Conservation (phyloP, 2,797 vertebrate species). For the Uromys caudimaculatus region DNA sequence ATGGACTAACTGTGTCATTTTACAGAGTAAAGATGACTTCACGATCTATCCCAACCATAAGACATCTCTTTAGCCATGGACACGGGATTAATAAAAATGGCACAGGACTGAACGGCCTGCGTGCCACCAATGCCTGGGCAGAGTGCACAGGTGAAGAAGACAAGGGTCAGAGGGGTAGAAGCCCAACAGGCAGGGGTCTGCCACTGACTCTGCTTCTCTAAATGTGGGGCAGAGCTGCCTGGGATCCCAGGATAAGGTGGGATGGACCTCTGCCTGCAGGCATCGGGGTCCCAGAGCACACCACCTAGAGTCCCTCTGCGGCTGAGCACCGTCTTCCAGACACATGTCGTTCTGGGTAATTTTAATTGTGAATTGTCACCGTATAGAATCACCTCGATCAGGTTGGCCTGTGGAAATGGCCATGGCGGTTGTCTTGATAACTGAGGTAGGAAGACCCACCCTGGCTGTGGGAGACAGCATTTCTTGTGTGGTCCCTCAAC, state of each 20-base stretch:
- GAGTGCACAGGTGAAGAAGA: not conserved
- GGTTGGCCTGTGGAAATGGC: not conserved
- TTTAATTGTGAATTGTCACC: not conserved
- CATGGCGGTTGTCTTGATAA: not conserved
- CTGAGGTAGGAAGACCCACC: not conserved
- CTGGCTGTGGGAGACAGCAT: not conserved
- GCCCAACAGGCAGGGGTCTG: not conserved
- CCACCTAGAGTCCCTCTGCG: not conserved
- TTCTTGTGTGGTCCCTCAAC: not conserved
- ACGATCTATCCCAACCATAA: not conserved
- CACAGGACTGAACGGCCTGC: not conserved
- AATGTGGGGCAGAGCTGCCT: not conserved
- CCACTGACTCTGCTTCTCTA: not conserved
- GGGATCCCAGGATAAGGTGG: not conserved
- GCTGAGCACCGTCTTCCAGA: not conserved
- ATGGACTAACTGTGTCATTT: not conserved
- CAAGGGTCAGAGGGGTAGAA: not conserved
- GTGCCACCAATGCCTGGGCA: rapidly evolving
- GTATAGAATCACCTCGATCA: not conserved
- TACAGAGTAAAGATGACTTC: not conserved
- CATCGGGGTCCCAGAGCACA: not conserved
- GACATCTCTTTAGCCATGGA: not conserved
- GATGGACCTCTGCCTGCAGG: not conserved
- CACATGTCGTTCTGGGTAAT: rapidly evolving
- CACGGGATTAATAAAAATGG: rapidly evolving